Evolutionary conservation across 1,140 invertebrate species (phyloP), one percentile per base, ranked within the genome.

Genomic region (Acromyrmex heyeri): DNA sequence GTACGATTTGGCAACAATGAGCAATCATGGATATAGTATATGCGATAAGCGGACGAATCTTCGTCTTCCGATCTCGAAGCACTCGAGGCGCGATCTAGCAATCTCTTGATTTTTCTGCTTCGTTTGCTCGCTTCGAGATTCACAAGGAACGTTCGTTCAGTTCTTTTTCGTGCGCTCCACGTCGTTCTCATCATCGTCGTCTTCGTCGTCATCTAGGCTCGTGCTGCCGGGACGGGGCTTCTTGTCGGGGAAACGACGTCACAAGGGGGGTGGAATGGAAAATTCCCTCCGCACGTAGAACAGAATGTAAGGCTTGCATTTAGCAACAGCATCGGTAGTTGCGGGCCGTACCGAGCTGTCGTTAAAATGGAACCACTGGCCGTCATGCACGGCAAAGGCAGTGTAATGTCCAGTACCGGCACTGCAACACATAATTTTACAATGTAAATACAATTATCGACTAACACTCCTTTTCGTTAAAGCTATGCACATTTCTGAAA

Each of bases 341-440:
- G 97, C 96, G 10, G 96, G 96, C 21, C 97, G 96, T n/a, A 98
- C 98, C n/a, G 97, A 97, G 91, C 97, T 97, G 94, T 98, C 98
- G 95, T 98, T 98, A 95, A 98, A 98, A 94, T 98, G 97, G 95
- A 97, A 98, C 98, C 97, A 98, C 89, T 97, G 96, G 72, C 97
- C 97, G 92, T 97, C 97, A 96, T 98, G 97, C 86, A 97, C 97
- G 75, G 97, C 97, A 95, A 98, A 98, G 82, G 98, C 97, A 88
- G 98, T 98, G 94, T 98, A 98, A 94, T 98, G 98, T 77, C 98
- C 98, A 77, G 97, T 98, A 18, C 97, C 97, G 82, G 97, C 97
- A 14, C 97, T 98, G 93, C 78, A 96, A 95, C 85, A 88, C 75
- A 85, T 21, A 44, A 55, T 67, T 73, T 65, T 59, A 87, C 85